Percentiles rank a stretch among this genome's conserved stretches.
phyloP scores from a whole-genome alignment of 2,888 invertebrate species.

The Yponomeuta sedellus region DNA sequence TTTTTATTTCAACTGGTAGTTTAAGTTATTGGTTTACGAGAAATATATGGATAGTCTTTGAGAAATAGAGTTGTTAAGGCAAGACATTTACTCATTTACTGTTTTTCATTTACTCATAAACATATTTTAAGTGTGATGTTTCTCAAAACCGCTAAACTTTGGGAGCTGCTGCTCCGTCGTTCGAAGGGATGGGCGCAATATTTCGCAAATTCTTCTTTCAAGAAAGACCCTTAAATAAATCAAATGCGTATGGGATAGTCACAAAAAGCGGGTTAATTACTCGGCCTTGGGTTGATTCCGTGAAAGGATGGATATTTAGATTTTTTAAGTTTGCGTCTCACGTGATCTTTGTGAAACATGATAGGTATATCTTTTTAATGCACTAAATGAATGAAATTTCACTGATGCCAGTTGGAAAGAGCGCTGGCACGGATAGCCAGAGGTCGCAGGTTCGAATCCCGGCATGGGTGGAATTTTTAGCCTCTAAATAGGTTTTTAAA shows the following conservation, averaged over 20 bases:
- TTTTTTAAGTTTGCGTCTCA: slow-evolving; percentile 14
- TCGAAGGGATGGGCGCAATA: slow-evolving; percentile 54
- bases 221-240: slow-evolving; percentile 70
- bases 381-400: too few relatives aligned
- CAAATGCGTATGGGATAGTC: slow-evolving; percentile 66
- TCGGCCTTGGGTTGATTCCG: slow-evolving; percentile 52
- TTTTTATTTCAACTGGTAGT: too few relatives aligned
- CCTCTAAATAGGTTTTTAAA: too few relatives aligned
- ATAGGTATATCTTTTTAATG: too few relatives aligned
- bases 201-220: slow-evolving; percentile 73
- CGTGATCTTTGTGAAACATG: slow-evolving; percentile 12
- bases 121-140: background rate
- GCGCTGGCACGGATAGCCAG: too few relatives aligned
- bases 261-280: slow-evolving; percentile 73
- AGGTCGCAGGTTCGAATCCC: too few relatives aligned
- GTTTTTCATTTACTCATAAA: background rate
- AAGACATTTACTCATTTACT: too few relatives aligned
- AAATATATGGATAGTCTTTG: too few relatives aligned
- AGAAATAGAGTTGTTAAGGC: too few relatives aligned
- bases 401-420: too few relatives aligned
- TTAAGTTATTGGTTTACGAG: too few relatives aligned
- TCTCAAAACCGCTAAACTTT: slow-evolving; percentile 31
- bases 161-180: slow-evolving; percentile 33
- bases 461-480: too few relatives aligned
- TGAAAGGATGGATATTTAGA: slow-evolving; percentile 44